A percentile compares a stretch with the other conserved stretches of the same genome.
phyloP scores from a whole-genome alignment of 2,797 vertebrate genomes.

The Erpetoichthys calabaricus region DNA sequence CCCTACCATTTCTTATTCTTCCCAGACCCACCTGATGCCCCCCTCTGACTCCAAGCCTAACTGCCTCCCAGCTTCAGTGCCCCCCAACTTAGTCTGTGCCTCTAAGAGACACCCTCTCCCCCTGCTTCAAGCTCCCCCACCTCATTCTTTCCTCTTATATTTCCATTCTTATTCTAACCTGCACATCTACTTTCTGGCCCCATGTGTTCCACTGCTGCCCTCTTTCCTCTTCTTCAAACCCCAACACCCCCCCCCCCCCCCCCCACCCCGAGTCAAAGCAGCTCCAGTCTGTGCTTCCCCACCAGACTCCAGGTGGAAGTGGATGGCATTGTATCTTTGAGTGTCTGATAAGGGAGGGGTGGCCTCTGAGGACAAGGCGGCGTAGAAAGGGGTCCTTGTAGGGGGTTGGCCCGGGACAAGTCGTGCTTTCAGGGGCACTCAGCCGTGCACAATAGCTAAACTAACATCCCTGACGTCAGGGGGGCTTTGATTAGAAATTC shows the following conservation, averaged over 20 bases:
- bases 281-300: too few species aligned
- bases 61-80: too few species aligned
- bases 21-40: too few species aligned
- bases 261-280: background rate
- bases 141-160: slow-evolving; percentile 23
- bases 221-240: slow-evolving; percentile 20
- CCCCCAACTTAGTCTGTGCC: background rate
- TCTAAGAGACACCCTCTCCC: slow-evolving; percentile 7
- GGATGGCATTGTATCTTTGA: too few species aligned
- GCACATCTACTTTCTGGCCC: slow-evolving; percentile 2
- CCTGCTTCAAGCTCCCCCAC: slow-evolving; percentile 24
- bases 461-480: slow-evolving; percentile 76
- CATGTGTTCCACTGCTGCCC: slow-evolving; percentile 9
- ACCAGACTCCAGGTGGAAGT: too few species aligned
- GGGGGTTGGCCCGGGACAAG: slow-evolving; percentile 70
- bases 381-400: slow-evolving; percentile 60
- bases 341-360: too few species aligned
- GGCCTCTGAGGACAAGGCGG: slow-evolving; percentile 52
- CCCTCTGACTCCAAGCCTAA: too few species aligned
- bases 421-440: slow-evolving; percentile 70
- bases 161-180: too few species aligned
- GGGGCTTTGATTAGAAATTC: slow-evolving; percentile 51
- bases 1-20: too few species aligned
- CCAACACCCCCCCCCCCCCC: slow-evolving; percentile 16
- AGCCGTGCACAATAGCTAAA: slow-evolving; percentile 89